phyloP scores from a whole-genome alignment of 2,888 invertebrate species.

The Philereme transversata region DNA sequence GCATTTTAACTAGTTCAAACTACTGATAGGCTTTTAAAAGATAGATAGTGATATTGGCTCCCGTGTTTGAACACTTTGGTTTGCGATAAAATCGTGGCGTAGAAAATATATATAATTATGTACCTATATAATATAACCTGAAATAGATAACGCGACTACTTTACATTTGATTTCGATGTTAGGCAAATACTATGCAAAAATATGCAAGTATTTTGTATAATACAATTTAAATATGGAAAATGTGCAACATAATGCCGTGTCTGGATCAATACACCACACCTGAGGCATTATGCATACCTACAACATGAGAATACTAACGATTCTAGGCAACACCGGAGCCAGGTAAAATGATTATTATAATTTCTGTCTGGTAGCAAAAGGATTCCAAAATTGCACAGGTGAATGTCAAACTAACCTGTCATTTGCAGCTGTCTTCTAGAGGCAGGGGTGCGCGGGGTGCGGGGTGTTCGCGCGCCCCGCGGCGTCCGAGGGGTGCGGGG shows the following conservation, averaged over 20 bases:
- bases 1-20: no score
- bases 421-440: conserved; percentile 80
- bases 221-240: no score
- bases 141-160: no score
- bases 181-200: no score
- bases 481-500: conserved; percentile 70
- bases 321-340: conserved; percentile 32
- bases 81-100: conserved; percentile 36
- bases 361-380: conserved; percentile 38
- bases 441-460: conserved; percentile 76
- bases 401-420: conserved; percentile 66
- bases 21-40: no score
- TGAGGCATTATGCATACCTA: conserved; percentile 48
- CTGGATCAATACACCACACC: conserved; percentile 22
- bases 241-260: conserved; percentile 7
- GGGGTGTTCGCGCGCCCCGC: conserved; percentile 64
- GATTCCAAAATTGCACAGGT: conserved; percentile 33
- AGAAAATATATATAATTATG: no score
- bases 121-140: no score
- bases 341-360: conserved; percentile 38
- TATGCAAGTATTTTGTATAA: no score
- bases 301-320: conserved; percentile 47
- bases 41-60: not conserved
- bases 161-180: no score
- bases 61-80: conserved; percentile 31